Percentiles rank a stretch among this genome's conserved stretches.
phyloP scores from a whole-genome alignment of 2,888 invertebrate genomes.

The Ethmia dodecea region DNA sequence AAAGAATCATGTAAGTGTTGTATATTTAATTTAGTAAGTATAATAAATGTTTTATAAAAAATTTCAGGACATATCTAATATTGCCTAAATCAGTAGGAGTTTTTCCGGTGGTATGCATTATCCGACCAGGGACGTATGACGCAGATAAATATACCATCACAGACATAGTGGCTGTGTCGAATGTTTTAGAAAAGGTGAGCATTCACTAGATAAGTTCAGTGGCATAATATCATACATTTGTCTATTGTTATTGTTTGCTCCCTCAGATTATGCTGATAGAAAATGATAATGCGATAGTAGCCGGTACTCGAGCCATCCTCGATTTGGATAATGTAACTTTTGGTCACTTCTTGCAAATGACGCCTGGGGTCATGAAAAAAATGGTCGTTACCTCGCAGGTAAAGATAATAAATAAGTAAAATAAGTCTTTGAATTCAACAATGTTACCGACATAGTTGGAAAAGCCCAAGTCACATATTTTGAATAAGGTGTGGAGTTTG shows the following conservation, averaged over 20 bases:
- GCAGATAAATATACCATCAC: conserved; percentile 38
- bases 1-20: too few species aligned
- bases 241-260: background rate
- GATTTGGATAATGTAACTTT: conserved; percentile 59
- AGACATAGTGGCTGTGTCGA: conserved; percentile 35
- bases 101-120: conserved; percentile 56
- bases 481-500: too few species aligned
- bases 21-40: too few species aligned
- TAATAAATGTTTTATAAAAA: too few species aligned
- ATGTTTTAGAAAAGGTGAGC: conserved; percentile 33
- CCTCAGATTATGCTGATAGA: conserved; percentile 50
- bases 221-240: background rate
- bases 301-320: conserved; percentile 48
- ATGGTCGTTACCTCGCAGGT: conserved; percentile 31
- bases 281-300: conserved; percentile 55
- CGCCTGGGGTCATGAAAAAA: conserved; percentile 63
- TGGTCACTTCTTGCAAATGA: conserved; percentile 56
- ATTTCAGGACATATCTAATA: conserved; percentile 24
- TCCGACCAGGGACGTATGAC: conserved; percentile 61
- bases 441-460: too few species aligned
- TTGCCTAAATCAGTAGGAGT: conserved; percentile 27
- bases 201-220: background rate
- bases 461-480: too few species aligned
- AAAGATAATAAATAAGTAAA: too few species aligned
- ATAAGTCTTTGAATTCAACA: too few species aligned